Evolutionary conservation across 2,888 invertebrate genomes (phyloP).

Genomic region (Cantharis flavilabris): DNA sequence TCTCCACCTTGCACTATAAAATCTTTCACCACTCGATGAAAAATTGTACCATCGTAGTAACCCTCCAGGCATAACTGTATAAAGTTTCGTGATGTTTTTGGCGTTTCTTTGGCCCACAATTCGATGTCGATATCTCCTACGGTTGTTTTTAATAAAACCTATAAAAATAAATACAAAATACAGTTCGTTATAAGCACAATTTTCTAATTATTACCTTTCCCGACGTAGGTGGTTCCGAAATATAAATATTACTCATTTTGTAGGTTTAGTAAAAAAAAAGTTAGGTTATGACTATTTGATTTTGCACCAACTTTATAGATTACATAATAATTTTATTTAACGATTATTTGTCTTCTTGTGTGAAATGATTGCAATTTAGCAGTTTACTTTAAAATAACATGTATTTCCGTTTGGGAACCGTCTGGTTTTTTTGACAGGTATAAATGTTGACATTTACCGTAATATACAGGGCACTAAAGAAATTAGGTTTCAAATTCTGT

Average conservation of each 20-base stretch:
- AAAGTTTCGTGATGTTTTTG: constrained; percentile 92
- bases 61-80: constrained; percentile 96
- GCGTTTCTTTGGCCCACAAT: constrained; percentile 95
- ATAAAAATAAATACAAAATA: constrained; percentile 26
- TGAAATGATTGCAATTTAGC: neutral
- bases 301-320: neutral
- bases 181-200: neutral
- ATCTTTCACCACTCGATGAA: constrained; percentile 90
- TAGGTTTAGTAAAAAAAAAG: neutral
- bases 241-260: constrained; percentile 95
- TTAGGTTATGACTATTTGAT: neutral
- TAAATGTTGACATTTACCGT: no score
- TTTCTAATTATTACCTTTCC: constrained; percentile 75
- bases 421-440: neutral
- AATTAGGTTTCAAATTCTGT: no score
- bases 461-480: no score
- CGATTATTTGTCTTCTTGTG: neutral
- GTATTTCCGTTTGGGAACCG: neutral
- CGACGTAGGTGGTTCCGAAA: constrained; percentile 93
- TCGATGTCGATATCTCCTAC: constrained; percentile 98
- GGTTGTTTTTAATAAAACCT: constrained; percentile 90
- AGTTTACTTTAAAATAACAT: neutral
- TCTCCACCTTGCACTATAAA: constrained; percentile 98
- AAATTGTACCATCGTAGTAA: constrained; percentile 90
- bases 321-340: neutral